These are phyloP conservation scores for Malaclemys terrapin DNA, from an alignment of 2,113 vertebrate genomes.

Conservation along the genomic window DNA sequence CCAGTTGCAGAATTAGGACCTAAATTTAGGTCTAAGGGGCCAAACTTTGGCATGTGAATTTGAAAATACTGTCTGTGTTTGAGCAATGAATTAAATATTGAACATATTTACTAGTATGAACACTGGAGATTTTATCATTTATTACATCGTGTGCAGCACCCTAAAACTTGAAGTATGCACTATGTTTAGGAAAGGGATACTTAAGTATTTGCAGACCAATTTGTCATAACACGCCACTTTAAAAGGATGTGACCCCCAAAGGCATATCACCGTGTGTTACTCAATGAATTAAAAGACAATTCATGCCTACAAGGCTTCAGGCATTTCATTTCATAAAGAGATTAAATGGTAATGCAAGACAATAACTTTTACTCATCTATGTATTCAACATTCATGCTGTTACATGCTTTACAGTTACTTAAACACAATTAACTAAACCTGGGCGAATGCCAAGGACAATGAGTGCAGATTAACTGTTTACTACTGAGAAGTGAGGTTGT, in stretches of 20 bases:
- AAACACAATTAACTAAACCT: conserved; percentile 19
- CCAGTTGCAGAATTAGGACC: background rate
- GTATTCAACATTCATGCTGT: background rate
- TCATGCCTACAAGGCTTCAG: conserved; percentile 22
- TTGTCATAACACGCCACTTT: conserved; percentile 11
- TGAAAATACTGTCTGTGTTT: background rate
- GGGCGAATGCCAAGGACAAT: background rate
- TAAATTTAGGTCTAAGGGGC: background rate
- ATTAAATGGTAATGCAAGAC: conserved; percentile 9
- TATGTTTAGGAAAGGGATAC: conserved; percentile 7
- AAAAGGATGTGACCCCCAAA: conserved; percentile 30
- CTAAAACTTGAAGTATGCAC: background rate
- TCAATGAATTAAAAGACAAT: conserved; percentile 51
- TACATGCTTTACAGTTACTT: conserved; percentile 28
- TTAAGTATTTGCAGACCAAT: conserved; percentile 43
- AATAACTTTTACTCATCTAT: background rate
- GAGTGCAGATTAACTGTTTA: background rate
- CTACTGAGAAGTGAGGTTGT: background rate
- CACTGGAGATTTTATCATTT: background rate
- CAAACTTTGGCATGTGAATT: background rate
- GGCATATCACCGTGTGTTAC: conserved; percentile 17
- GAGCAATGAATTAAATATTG: background rate
- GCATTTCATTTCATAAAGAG: conserved; percentile 11
- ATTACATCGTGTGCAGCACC: background rate
- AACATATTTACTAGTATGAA: background rate